Conservation (phyloP, 2,113 vertebrate species). For the Ageneiosus marmoratus region DNA sequence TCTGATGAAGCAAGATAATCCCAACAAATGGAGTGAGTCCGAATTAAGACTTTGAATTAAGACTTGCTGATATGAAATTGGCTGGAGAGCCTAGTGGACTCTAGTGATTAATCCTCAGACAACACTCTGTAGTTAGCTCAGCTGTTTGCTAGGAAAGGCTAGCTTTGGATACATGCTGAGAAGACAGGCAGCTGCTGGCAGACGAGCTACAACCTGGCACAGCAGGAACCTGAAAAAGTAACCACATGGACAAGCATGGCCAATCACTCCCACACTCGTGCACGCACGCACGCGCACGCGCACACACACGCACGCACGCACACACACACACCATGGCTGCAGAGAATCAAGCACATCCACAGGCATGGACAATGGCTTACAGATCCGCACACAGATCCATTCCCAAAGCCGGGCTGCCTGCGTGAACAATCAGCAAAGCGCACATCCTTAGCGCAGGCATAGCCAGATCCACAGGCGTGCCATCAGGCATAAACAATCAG, state of each 20-base stretch:
- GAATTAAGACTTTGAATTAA: constrained; percentile 37
- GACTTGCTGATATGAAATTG: constrained; percentile 21
- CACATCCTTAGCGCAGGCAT: constrained; percentile 30
- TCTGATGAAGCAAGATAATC: constrained; percentile 14
- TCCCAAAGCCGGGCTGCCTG: neutral
- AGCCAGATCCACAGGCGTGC: constrained; percentile 40
- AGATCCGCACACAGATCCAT: constrained; percentile 30
- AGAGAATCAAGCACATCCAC: constrained; percentile 37
- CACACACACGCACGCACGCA: constrained; percentile 52
- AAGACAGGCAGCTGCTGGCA: constrained; percentile 41
- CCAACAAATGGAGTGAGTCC: constrained; percentile 4
- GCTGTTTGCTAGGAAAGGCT: constrained; percentile 48
- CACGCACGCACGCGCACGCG: constrained; percentile 60
- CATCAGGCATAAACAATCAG: constrained; percentile 42
- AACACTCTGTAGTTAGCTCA: constrained; percentile 41
- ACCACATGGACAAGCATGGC: constrained; percentile 63
- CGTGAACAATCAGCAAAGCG: constrained; percentile 36
- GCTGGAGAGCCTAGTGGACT: constrained; percentile 16
- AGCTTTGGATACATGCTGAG: constrained; percentile 42
- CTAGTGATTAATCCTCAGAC: constrained; percentile 40
- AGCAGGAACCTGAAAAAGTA: constrained; percentile 62
- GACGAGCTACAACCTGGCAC: constrained; percentile 52
- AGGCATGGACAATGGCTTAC: constrained; percentile 42
- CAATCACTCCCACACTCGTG: constrained; percentile 58
- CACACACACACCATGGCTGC: constrained; percentile 31